A percentile compares a stretch with the other conserved stretches of the same genome.
Conservation (phyloP, 2,113 vertebrate genomes). For the Pseudopipra pipra region DNA sequence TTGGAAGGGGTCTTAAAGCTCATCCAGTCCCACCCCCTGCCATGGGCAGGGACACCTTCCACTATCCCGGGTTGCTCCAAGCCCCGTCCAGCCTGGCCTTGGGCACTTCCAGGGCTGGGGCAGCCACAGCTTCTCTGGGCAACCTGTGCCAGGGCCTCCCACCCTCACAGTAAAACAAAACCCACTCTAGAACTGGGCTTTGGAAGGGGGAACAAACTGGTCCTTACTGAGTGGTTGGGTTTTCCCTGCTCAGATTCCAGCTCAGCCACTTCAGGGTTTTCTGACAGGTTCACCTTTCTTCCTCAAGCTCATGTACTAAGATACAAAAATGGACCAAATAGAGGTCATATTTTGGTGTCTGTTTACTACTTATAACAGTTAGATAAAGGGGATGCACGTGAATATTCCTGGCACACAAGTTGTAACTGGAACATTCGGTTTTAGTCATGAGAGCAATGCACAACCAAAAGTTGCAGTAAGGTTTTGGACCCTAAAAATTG, state of each 20-base stretch:
- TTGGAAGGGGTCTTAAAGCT: background rate
- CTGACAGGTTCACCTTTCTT: background rate
- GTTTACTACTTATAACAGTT: background rate
- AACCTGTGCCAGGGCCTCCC: background rate
- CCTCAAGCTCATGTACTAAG: background rate
- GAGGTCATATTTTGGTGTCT: background rate
- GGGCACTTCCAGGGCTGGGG: background rate
- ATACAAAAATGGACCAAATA: background rate
- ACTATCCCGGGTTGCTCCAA: rapidly evolving
- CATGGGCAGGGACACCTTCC: background rate
- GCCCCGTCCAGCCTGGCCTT: rapidly evolving
- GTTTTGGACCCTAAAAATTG: background rate
- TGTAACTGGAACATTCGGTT: background rate
- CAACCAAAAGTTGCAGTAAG: background rate
- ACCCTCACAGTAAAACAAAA: background rate
- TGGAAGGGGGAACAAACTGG: background rate
- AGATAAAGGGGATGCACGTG: background rate
- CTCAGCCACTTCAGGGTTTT: background rate
- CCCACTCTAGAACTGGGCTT: background rate
- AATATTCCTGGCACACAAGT: background rate
- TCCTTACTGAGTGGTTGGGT: background rate
- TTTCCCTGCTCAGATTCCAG: background rate
- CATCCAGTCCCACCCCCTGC: background rate
- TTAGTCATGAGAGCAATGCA: background rate
- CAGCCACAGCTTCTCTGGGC: background rate